These are phyloP conservation scores for Dexiosoma caninum DNA, from an alignment of 2,888 invertebrate genomes.

Conservation along the genomic window DNA sequence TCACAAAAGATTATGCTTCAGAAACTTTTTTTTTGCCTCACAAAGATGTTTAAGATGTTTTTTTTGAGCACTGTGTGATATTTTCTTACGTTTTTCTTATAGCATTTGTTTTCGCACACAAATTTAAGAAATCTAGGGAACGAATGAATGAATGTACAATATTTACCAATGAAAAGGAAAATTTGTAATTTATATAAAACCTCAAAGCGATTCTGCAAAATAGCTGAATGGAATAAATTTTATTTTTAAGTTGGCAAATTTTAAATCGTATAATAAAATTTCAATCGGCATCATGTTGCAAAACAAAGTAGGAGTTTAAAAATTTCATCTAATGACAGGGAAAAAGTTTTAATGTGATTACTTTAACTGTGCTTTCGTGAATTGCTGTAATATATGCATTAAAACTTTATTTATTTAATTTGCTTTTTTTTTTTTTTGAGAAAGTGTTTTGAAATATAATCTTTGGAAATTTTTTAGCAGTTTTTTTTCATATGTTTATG, in stretches of 20 bases:
- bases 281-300: background rate
- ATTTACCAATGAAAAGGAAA: background rate
- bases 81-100: constrained; percentile 34
- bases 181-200: constrained; percentile 1
- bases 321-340: background rate
- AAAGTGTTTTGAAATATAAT: too few species aligned
- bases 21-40: constrained; percentile 34
- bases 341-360: background rate
- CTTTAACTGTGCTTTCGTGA: background rate
- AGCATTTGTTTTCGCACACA: constrained; percentile 5
- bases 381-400: background rate
- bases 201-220: background rate
- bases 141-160: constrained; percentile 12
- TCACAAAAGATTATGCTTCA: constrained; percentile 59
- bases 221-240: constrained; percentile 1
- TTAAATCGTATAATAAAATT: background rate
- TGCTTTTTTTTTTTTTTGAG: too few species aligned
- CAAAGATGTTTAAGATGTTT: constrained; percentile 49
- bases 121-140: constrained; percentile 10
- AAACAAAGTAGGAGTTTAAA: background rate
- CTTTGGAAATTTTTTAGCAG: too few species aligned
- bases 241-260: constrained; percentile 4
- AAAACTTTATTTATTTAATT: background rate
- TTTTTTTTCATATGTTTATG: too few species aligned
- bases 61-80: constrained; percentile 38